Evolutionary conservation across 2,113 vertebrate genomes (phyloP), one percentile per base, ranked within the genome.

Genomic region (Xenopus laevis): DNA sequence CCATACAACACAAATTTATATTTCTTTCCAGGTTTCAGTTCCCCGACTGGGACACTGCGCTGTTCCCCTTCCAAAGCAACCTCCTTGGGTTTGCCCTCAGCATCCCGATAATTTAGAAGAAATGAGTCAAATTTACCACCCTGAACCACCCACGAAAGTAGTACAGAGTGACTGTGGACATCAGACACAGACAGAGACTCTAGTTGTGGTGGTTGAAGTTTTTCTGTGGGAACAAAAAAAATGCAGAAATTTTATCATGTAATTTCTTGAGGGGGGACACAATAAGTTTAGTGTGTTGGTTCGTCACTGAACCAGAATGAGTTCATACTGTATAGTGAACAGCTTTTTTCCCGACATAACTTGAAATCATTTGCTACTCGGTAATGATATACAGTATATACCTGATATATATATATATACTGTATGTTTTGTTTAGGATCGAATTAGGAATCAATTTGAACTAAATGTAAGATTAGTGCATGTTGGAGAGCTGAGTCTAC

Each of bases 1-100:
- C 86, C 85, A 0, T 86, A 86, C 12, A 88, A 83, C 23, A 84
- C 81, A 65, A 89, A 86, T 16, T 81, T 80, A 81, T 88, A 87
- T 47, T 80, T 82, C 57, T 67, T 82, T 20, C 72, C 74, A 0
- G 83, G 61, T 1, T 68, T 82, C 74, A 89, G 75, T 15, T 72
- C 78, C 13, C 63, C 3, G 17, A 88, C 0, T 0, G 72, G 74
- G 73, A 80, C 30, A 0, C 78, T 74, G 3, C 20, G 83, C 2
- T 74, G 30, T 0, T 40, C 70, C 2, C 82, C 81, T 0, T 72
- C 76, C 71, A 85, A 27, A 0, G 83, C 70, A 46, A 86, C 15
- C 0, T 64, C 12, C 30, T 15, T 80, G 13, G 80, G 78, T 47
- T 80, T 79, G n/a, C 77, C 77, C 0, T 79, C 59, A 0, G 68